Percentiles rank a stretch among this genome's conserved stretches.
Evolutionary conservation across 2,797 vertebrate genomes (phyloP).

Genomic region (Sebastes flavidus): DNA sequence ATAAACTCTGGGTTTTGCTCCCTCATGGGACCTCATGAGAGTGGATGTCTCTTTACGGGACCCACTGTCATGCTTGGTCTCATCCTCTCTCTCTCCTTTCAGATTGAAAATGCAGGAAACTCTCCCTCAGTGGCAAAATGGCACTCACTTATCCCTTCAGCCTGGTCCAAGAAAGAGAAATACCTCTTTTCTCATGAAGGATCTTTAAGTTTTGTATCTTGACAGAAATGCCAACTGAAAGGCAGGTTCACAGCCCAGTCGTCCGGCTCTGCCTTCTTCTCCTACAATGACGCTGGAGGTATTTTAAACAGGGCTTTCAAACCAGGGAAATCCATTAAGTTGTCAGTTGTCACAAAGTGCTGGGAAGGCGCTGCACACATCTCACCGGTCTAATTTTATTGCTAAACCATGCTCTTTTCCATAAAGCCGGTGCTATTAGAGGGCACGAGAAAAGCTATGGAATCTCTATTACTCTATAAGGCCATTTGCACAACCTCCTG

Average conservation of each 20-base stretch:
- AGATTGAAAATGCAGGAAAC: slow-evolving; percentile 14
- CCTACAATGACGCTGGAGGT: not conserved
- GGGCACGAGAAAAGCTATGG: slow-evolving; percentile 1
- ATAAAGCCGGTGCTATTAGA: slow-evolving; percentile 21
- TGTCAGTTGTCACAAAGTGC: slow-evolving; percentile 44
- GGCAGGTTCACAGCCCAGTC: slow-evolving; percentile 9
- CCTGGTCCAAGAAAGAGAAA: slow-evolving; percentile 10
- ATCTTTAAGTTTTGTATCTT: slow-evolving; percentile 1
- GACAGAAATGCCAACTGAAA: slow-evolving; percentile 29
- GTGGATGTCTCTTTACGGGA: slow-evolving; percentile 6
- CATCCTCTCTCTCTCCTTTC: not conserved
- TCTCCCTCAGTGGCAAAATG: slow-evolving; percentile 2
- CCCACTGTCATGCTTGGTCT: slow-evolving; percentile 20
- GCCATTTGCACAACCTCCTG: slow-evolving; percentile 10
- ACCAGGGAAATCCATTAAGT: slow-evolving; percentile 71
- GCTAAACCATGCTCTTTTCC: slow-evolving; percentile 34
- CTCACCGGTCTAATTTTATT: slow-evolving; percentile 54
- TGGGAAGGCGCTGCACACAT: not conserved
- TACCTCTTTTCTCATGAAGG: not conserved
- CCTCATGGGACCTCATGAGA: slow-evolving; percentile 2
- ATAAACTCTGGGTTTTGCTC: not conserved
- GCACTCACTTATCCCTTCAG: slow-evolving; percentile 13
- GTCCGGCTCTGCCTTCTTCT: not conserved
- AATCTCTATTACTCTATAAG: not conserved
- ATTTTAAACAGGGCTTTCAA: slow-evolving; percentile 41